A percentile compares a stretch with the other conserved stretches of the same genome.
These are phyloP conservation scores for Pithys albifrons DNA, from an alignment of 2,113 vertebrate species.

Conservation along the genomic window DNA sequence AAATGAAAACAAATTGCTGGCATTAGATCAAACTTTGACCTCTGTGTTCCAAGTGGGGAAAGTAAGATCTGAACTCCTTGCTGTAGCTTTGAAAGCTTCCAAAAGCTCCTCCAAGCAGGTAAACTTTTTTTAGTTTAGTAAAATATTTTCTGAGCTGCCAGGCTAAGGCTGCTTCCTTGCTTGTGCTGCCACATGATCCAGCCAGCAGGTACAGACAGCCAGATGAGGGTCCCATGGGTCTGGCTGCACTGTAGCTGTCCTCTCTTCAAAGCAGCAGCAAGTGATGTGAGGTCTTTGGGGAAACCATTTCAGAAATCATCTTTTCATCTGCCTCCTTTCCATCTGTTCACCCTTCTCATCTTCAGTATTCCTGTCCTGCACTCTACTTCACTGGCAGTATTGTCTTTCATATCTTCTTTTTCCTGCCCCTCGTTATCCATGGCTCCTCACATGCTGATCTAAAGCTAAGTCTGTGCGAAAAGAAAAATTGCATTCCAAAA, in stretches of 20 bases:
- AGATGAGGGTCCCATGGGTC: not conserved
- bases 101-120: not conserved
- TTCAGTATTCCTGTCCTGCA: not conserved
- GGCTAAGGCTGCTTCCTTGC: not conserved
- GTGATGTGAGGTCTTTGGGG: not conserved
- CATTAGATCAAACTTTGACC: conserved; percentile 31
- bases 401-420: not conserved
- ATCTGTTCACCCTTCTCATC: not conserved
- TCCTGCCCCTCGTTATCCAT: not conserved
- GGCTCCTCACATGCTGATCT: not conserved
- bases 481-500: not conserved
- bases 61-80: not conserved
- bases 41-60: not conserved
- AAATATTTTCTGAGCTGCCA: not conserved
- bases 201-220: not conserved
- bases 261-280: not conserved
- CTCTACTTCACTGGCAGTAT: not conserved
- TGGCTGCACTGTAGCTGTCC: fast-evolving
- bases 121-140: not conserved
- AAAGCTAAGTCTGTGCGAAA: not conserved
- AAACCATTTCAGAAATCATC: not conserved
- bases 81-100: not conserved
- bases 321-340: not conserved
- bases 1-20: conserved; percentile 52
- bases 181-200: fast-evolving